A percentile compares a stretch with the other conserved stretches of the same genome.
These are phyloP conservation scores for Dicyrtomina minuta DNA, from an alignment of 2,888 invertebrate genomes.

Conservation along the genomic window DNA sequence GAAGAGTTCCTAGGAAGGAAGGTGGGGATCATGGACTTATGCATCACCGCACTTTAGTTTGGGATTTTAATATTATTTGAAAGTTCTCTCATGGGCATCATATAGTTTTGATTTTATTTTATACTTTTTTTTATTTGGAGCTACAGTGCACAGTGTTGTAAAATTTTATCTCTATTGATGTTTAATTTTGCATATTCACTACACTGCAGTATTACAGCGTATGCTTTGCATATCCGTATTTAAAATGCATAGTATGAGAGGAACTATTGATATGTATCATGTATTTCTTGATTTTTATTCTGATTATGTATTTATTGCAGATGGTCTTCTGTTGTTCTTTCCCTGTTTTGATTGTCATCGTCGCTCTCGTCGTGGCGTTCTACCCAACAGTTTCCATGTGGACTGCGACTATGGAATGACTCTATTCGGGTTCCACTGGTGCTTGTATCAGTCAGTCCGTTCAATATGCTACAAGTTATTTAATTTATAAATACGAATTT, in stretches of 20 bases:
- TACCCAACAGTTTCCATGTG: slow-evolving; percentile 47
- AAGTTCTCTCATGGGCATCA: too few relatives aligned
- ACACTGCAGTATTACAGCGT: too few relatives aligned
- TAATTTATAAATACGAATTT: slow-evolving; percentile 3
- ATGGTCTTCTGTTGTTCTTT: slow-evolving; percentile 52
- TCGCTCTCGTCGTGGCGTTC: slow-evolving; percentile 51
- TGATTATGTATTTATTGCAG: slow-evolving; percentile 41
- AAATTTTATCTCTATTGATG: not conserved
- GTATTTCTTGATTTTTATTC: not conserved
- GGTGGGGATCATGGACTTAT: slow-evolving; percentile 3
- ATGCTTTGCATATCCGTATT: too few relatives aligned
- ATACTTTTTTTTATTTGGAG: not conserved
- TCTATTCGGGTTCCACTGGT: slow-evolving; percentile 29
- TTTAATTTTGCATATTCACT: not conserved
- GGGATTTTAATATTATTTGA: not conserved
- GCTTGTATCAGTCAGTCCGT: slow-evolving; percentile 37
- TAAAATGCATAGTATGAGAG: too few relatives aligned
- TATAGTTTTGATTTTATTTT: slow-evolving; percentile 1
- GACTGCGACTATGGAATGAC: slow-evolving; percentile 48
- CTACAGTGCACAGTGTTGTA: not conserved
- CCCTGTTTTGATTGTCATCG: slow-evolving; percentile 51
- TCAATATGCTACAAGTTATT: slow-evolving; percentile 16
- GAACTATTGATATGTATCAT: too few relatives aligned
- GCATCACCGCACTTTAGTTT: too few relatives aligned
- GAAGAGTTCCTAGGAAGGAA: slow-evolving; percentile 30